Conservation (phyloP, 2,888 invertebrate genomes). For the Ennomos fuscantarius region DNA sequence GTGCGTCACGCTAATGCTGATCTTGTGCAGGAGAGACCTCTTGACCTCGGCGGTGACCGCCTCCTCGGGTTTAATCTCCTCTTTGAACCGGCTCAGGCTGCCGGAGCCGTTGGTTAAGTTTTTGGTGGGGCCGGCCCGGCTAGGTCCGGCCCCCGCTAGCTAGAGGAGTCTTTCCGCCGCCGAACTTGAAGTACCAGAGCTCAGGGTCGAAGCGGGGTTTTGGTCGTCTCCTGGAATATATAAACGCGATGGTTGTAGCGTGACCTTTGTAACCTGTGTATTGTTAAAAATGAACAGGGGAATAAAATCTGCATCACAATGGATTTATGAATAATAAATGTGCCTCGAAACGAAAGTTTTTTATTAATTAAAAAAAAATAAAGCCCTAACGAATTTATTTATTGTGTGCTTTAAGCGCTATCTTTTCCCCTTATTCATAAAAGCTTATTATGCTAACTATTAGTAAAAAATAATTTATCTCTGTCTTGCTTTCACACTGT, state of each 20-base stretch:
- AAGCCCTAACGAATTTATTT: no score
- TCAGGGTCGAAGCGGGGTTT: constrained; percentile 85
- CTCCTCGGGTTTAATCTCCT: constrained; percentile 51
- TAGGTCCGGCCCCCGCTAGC: constrained; percentile 88
- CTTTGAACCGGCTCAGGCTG: constrained; percentile 56
- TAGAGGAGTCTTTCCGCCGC: constrained; percentile 91
- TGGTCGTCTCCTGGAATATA: constrained; percentile 76
- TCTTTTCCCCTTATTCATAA: no score
- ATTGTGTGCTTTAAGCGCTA: no score
- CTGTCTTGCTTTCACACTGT: no score
- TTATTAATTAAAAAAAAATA: no score
- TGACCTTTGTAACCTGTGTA: no score
- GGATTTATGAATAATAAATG: no score
- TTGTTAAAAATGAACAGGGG: no score
- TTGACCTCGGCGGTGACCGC: constrained; percentile 41
- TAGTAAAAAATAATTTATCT: no score
- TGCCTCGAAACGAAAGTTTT: no score
- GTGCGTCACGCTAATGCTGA: constrained; percentile 73
- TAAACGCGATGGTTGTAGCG: not conserved
- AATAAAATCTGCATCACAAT: no score
- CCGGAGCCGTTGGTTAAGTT: constrained; percentile 58
- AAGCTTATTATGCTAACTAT: no score
- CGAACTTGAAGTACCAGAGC: constrained; percentile 89
- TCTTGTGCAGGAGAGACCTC: constrained; percentile 58
- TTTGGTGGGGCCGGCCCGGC: constrained; percentile 82